Conservation (phyloP, 2,113 vertebrate species). For the Bucco capensis region DNA sequence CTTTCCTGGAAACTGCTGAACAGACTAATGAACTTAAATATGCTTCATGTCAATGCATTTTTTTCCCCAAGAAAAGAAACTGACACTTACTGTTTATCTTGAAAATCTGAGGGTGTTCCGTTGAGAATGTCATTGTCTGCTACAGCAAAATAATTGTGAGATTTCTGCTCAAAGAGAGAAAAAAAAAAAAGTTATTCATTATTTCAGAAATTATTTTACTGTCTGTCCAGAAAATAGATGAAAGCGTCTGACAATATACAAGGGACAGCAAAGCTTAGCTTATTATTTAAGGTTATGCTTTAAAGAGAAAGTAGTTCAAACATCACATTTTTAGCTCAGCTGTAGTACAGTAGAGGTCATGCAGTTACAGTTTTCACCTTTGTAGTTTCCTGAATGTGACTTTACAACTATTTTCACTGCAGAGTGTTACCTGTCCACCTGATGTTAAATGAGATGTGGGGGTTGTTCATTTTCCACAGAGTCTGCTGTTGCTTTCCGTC, state of each 20-base stretch:
- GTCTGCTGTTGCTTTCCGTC: neutral
- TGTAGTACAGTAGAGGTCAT: conserved; percentile 53
- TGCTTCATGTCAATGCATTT: conserved; percentile 10
- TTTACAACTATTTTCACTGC: conserved; percentile 6
- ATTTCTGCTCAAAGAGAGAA: conserved; percentile 68
- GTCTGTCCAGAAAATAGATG: conserved; percentile 60
- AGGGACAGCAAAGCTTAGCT: conserved; percentile 51
- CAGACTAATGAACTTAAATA: conserved; percentile 19
- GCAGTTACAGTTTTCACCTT: conserved; percentile 25
- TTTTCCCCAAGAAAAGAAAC: conserved; percentile 34
- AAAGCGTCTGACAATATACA: conserved; percentile 64
- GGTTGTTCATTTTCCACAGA: neutral
- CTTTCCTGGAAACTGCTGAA: conserved; percentile 3
- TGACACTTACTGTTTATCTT: conserved; percentile 64
- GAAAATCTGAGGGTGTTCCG: conserved; percentile 51
- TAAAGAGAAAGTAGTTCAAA: conserved; percentile 68
- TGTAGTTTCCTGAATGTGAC: conserved; percentile 27
- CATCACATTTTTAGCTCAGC: conserved; percentile 69
- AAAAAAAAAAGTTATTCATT: conserved; percentile 70
- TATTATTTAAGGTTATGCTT: conserved; percentile 69
- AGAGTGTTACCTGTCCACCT: neutral
- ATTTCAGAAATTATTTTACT: conserved; percentile 74
- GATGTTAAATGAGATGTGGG: conserved; percentile 32
- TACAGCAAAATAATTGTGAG: conserved; percentile 66
- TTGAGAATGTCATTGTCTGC: conserved; percentile 69